Conservation (phyloP, 2,797 vertebrate genomes). For the Telmatherina bonti region DNA sequence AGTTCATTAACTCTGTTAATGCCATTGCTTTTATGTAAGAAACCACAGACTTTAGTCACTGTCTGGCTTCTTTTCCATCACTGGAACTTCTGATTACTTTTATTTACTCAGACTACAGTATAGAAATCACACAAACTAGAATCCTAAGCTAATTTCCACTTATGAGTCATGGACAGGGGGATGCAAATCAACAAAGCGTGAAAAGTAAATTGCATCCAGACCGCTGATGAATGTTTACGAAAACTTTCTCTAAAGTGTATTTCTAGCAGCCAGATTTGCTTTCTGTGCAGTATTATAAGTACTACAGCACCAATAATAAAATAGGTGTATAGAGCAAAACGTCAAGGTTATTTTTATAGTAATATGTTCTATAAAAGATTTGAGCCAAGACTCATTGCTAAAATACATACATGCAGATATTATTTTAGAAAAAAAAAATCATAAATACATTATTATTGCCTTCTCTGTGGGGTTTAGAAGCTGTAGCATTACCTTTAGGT, state of each 20-base stretch:
- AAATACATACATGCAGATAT: background rate
- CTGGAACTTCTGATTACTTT: conserved; percentile 12
- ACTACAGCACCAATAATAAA: too few species aligned
- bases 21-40: background rate
- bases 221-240: background rate
- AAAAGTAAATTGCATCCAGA: background rate
- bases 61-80: conserved; percentile 24
- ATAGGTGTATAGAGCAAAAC: too few species aligned
- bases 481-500: background rate
- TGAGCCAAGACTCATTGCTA: background rate
- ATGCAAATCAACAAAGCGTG: background rate
- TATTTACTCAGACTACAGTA: background rate
- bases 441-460: background rate
- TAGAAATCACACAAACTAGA: background rate
- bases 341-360: too few species aligned
- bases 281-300: background rate
- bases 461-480: background rate
- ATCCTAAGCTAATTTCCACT: background rate
- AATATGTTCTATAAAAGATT: background rate
- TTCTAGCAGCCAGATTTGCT: background rate
- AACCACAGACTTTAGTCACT: background rate
- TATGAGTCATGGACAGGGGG: background rate
- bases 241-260: background rate
- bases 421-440: background rate
- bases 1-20: too few species aligned